Evolutionary conservation across 2,797 vertebrate genomes (phyloP), one percentile per base, ranked within the genome.

Genomic region (Lacerta bilineata): DNA sequence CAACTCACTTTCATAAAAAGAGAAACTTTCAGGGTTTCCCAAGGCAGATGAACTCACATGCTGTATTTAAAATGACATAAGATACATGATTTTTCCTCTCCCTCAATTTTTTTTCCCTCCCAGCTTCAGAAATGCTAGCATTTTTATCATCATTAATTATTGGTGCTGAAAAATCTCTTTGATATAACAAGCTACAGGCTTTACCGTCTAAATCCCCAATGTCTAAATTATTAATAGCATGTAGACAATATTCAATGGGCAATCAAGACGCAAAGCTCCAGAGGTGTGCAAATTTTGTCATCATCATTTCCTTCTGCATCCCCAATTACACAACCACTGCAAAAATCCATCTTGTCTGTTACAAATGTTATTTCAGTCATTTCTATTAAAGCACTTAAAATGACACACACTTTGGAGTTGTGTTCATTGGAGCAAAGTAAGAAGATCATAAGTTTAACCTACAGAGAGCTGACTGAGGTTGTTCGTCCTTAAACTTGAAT

Each of bases 121-220:
- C 36, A 27, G 6, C 36, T 33, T 90, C 69, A 91, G 64, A 94
- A 94, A 39, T 43, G 0, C 2, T 88, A 83, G 1, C 2, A 61
- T 86, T 94, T 27, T 95, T 88, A 92, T 92, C 78, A 75, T 18
- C 89, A 71, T 66, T 95, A 76, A 89, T 94, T 91, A 91, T 86
- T n/a, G 91, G 79, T 72, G 27, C 85, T 81, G 55, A 87, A 83
- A 74, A 92, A 86, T 27, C 17, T 85, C 74, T 71, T 82, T 91
- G 29, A 8, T 61, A 61, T 50, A 89, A 76, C 3, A 75, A 90
- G 1, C 4, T 91, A 87, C 77, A 27, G 85, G 1, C 36, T 89
- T 92, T 29, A 27, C 89, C 89, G 86, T 46, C 9, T 23, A 83
- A 27, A 33, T 76, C 15, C 41, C 72, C 68, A 46, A 36, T 43